Evolutionary conservation across 2,113 vertebrate genomes (phyloP), one percentile per base, ranked within the genome.

Genomic region (Myrmecophaga tridactyla): DNA sequence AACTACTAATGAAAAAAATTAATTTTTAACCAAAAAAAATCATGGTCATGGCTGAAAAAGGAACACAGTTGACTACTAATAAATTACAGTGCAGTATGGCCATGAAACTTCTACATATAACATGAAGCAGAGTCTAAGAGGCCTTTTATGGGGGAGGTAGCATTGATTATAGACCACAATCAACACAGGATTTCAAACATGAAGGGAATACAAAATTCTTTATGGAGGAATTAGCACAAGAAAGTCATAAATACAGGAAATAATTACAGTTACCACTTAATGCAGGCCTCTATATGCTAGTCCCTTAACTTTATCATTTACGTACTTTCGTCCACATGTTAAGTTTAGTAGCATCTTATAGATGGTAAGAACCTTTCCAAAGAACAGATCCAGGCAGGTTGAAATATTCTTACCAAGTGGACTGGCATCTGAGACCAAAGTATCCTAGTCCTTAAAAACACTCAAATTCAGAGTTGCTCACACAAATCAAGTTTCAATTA

Each of bases 401-500:
- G 63, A 5, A 21, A 73, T 0, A 56, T 12, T 43, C 62, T 96
- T 14, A 53, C 20, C 87, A 51, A 70, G 4, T 25, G 10, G 29
- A 72, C 27, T 65, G 36, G 11, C 10, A 29, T 36, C 36, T 53
- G 2, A 43, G 5, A 18, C 46, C 27, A 48, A 31, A 48, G 20
- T 27, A 5, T 36, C 34, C 13, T 0, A 34, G 21, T 6, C 36
- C 36, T 63, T 63, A 39, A 31, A 89, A 75, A 3, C n/a, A 86
- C 29, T 94, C 6, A 31, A 80, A 94, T 51, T 86, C 17, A 69
- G 15, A 51, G 2, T 25, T 72, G 4, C 12, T 95, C 48, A 90
- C 3, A n/a, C 60, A 77, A 87, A 85, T 94, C 51, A 94, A 92
- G 77, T n/a, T 90, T 87, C 39, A 83, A 60, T 60, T 73, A 75